Base-by-base conservation (phyloP, 2,113 vertebrate species). In the Lasiurus borealis region DNA sequence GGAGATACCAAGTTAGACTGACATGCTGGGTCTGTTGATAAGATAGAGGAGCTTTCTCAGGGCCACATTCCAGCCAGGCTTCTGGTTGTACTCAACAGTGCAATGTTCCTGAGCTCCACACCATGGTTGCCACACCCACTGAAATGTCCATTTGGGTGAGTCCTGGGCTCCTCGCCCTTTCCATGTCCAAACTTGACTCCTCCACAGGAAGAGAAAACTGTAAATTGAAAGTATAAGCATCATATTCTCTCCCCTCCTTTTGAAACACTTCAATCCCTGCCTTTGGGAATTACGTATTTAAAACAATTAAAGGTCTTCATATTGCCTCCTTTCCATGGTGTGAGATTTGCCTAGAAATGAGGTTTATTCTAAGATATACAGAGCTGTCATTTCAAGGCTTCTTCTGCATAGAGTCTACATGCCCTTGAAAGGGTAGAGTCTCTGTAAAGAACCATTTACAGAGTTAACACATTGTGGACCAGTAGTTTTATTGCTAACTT, bases 81-180 rank as follows among this genome's bases (percentile, higher is more conserved):
- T 13, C 44, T 81, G 81, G 23, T 64, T 48, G 46, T 27, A 6
- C 50, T 62, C 16, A 6, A 27, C 2, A 21, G 18, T 2, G 4
- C 5, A 62, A 21, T 11, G 23, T 23, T 66, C 50, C 34, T 66
- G 19, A 75, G 44, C 31, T 16, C 15, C 31, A 16, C 5, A 5
- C 18, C 10, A 8, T 2, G 9, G 27, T 25, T 12, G 2, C 29
- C 6, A 8, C 4, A 1, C 31, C n/a, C 13, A 5, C 21, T 36
- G 8, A 19, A 16, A 18, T 44, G 54, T 80, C 31, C 29, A 27
- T 29, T 19, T 27, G 23, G 36, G 34, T 73, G 50, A 78, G 21
- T 6, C 40, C 40, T 5, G n/a, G 76, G 50, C 23, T 36, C 48
- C 71, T 78, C 76, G 57, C 16, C 14, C 12, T 62, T 12, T 34